Evolutionary conservation across 2,113 vertebrate genomes (phyloP).

Genomic region (Cardinalis cardinalis): DNA sequence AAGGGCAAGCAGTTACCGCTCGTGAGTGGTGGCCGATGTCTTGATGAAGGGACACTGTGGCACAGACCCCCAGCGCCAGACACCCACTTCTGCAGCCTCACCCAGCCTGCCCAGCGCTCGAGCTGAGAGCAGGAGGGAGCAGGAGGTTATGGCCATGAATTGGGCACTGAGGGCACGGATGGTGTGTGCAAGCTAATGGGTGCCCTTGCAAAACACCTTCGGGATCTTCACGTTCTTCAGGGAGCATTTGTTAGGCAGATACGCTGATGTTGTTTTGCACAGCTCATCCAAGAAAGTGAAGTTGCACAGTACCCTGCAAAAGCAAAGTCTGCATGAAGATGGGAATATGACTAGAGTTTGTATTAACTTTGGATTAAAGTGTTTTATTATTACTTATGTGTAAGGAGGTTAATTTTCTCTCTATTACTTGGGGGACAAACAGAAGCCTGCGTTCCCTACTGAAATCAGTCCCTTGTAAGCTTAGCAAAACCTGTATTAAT

Average conservation of each 20-base stretch:
- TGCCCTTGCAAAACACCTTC: not conserved
- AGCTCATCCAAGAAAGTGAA: not conserved
- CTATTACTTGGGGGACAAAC: not conserved
- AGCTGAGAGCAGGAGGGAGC: not conserved
- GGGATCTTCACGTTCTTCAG: not conserved
- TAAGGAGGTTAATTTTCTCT: not conserved
- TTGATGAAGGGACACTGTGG: not conserved
- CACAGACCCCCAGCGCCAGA: not conserved
- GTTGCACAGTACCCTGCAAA: not conserved
- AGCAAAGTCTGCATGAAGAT: not conserved
- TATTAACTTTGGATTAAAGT: not conserved
- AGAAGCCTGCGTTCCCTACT: not conserved
- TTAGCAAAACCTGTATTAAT: not conserved
- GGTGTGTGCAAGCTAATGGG: rapidly evolving
- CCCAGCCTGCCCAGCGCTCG: rapidly evolving
- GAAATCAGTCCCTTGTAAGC: not conserved
- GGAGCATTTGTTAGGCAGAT: not conserved
- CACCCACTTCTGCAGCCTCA: rapidly evolving
- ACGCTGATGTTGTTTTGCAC: not conserved
- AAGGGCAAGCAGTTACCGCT: not conserved
- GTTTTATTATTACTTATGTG: not conserved
- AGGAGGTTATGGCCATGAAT: rapidly evolving
- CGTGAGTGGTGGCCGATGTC: rapidly evolving
- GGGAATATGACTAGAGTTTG: not conserved
- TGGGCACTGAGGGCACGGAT: not conserved